Evolutionary conservation across 2,888 invertebrate genomes (phyloP).

Genomic region (Galerucella pusilla): DNA sequence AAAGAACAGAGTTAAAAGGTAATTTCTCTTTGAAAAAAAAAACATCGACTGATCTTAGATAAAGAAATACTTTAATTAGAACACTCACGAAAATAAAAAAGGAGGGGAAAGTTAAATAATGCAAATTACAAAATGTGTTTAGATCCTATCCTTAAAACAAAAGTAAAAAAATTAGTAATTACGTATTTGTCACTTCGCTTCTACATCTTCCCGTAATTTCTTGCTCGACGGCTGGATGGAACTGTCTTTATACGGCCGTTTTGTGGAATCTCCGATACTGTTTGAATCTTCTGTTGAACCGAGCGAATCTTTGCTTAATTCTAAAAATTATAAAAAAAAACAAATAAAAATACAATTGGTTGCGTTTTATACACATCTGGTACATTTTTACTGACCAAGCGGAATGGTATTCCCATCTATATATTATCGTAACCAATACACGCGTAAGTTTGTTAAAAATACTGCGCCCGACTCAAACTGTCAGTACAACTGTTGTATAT

Average conservation of each 20-base stretch:
- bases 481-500: too few species aligned
- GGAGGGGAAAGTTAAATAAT: slow-evolving; percentile 42
- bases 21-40: background rate
- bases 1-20: slow-evolving; percentile 1
- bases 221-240: slow-evolving; percentile 67
- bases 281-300: slow-evolving; percentile 46
- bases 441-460: too few species aligned
- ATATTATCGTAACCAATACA: too few species aligned
- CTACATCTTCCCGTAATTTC: slow-evolving; percentile 66
- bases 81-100: slow-evolving; percentile 23
- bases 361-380: too few species aligned
- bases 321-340: background rate
- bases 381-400: too few species aligned
- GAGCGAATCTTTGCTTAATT: slow-evolving; percentile 29
- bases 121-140: slow-evolving; percentile 49
- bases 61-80: slow-evolving; percentile 4
- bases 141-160: slow-evolving; percentile 53
- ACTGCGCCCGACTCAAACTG: too few species aligned
- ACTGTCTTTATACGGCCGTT: slow-evolving; percentile 60
- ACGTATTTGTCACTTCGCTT: slow-evolving; percentile 68
- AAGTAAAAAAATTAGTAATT: slow-evolving; percentile 54
- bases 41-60: slow-evolving; percentile 6
- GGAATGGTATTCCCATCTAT: too few species aligned
- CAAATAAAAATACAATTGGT: background rate
- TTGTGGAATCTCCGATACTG: slow-evolving; percentile 56